These are phyloP conservation scores for Cisticola juncidis DNA, from an alignment of 2,113 vertebrate genomes.

Conservation along the genomic window DNA sequence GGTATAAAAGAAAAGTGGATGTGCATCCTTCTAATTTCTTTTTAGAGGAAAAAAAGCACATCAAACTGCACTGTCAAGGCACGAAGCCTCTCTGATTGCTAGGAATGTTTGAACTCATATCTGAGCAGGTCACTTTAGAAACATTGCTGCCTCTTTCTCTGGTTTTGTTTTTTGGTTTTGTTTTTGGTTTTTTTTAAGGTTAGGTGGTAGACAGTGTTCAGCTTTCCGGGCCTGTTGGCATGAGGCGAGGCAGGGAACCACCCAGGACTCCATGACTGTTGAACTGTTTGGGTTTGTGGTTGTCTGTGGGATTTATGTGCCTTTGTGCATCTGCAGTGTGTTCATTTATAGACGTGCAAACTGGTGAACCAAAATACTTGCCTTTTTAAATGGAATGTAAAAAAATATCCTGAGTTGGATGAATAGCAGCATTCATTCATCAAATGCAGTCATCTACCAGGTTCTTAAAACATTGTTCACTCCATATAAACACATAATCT, in stretches of 20 bases:
- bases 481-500: not conserved
- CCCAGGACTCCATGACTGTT: not conserved
- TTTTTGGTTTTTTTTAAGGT: not conserved
- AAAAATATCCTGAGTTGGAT: not conserved
- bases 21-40: not conserved
- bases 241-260: not conserved
- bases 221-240: not conserved
- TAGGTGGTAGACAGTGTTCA: not conserved
- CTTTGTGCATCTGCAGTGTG: not conserved
- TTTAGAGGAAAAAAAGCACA: not conserved
- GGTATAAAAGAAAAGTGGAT: not conserved
- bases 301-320: not conserved
- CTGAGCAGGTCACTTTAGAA: not conserved
- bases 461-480: not conserved
- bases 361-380: not conserved
- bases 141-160: not conserved
- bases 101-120: not conserved
- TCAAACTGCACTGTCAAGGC: not conserved
- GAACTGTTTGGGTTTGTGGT: not conserved
- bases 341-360: not conserved
- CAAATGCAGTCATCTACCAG: not conserved
- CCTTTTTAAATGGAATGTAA: not conserved
- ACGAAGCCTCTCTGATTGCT: not conserved
- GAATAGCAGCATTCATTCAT: not conserved
- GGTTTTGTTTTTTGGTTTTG: not conserved